phyloP scores from a whole-genome alignment of 1,140 invertebrate species.

The Lamellibrachia luymesi region DNA sequence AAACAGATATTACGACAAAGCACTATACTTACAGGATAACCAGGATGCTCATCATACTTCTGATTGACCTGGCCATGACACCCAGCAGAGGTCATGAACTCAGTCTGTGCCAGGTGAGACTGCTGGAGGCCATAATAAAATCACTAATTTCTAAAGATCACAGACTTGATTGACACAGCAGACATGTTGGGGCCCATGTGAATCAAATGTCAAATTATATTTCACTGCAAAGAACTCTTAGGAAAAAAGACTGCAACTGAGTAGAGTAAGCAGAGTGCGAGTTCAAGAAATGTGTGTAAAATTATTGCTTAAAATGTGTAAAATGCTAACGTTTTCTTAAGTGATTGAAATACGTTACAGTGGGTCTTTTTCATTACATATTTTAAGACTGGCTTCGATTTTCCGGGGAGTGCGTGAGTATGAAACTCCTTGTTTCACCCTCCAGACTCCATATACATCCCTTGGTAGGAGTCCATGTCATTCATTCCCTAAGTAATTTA shows the following conservation, averaged over 20 bases:
- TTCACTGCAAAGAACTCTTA: background rate
- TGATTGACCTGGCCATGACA: background rate
- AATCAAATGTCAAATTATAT: background rate
- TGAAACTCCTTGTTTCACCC: too few relatives aligned
- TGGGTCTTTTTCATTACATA: too few relatives aligned
- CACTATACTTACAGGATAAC: background rate
- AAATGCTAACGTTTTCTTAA: background rate
- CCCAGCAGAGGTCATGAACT: background rate
- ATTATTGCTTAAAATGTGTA: background rate
- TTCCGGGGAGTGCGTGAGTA: too few relatives aligned
- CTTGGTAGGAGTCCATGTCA: too few relatives aligned
- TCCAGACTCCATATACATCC: too few relatives aligned
- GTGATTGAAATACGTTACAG: background rate
- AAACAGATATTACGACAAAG: background rate
- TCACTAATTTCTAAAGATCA: background rate
- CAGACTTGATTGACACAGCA: background rate
- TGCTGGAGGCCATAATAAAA: background rate
- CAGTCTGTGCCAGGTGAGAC: background rate
- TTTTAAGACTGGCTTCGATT: too few relatives aligned
- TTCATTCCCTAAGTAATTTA: too few relatives aligned
- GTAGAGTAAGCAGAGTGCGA: background rate
- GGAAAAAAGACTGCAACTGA: background rate
- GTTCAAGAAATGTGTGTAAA: background rate
- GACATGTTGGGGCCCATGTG: background rate
- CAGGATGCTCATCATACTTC: background rate